Conservation (phyloP, 2,113 vertebrate genomes). For the Bostrychus sinensis region DNA sequence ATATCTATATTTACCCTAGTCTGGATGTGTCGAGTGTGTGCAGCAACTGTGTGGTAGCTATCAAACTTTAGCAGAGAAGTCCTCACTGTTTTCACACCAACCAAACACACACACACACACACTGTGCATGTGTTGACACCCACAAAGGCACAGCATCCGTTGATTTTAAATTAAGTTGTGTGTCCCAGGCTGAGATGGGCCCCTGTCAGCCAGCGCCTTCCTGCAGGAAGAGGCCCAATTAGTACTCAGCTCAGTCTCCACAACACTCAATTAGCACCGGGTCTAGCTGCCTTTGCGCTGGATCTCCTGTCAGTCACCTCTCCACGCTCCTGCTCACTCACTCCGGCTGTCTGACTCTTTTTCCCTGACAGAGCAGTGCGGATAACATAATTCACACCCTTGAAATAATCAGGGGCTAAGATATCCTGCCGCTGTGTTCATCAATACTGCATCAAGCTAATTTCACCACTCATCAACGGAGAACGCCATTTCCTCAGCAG, state of each 20-base stretch:
- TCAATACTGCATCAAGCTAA: conserved; percentile 62
- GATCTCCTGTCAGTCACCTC: conserved; percentile 81
- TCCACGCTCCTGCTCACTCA: conserved; percentile 61
- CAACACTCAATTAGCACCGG: conserved; percentile 68
- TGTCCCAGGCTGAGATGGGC: conserved; percentile 47
- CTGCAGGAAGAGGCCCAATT: conserved; percentile 66
- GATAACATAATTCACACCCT: conserved; percentile 57
- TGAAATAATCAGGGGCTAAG: conserved; percentile 57
- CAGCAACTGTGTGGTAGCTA: neutral
- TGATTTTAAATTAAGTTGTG: conserved; percentile 58
- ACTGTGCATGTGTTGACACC: neutral
- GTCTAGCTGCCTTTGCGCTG: conserved; percentile 63
- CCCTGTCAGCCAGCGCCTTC: conserved; percentile 62
- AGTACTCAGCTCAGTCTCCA: conserved; percentile 51
- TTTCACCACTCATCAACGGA: conserved; percentile 57
- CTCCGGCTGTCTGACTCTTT: conserved; percentile 19
- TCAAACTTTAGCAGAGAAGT: conserved; percentile 37
- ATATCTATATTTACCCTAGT: conserved; percentile 23
- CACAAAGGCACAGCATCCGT: conserved; percentile 12
- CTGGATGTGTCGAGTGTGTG: neutral
- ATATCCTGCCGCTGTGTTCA: conserved; percentile 62
- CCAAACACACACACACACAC: neutral
- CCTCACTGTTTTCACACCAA: neutral
- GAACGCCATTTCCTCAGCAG: conserved; percentile 53
- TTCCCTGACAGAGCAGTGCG: conserved; percentile 37